Evolutionary conservation across 2,113 vertebrate genomes (phyloP).

Genomic region (Nestor notabilis): DNA sequence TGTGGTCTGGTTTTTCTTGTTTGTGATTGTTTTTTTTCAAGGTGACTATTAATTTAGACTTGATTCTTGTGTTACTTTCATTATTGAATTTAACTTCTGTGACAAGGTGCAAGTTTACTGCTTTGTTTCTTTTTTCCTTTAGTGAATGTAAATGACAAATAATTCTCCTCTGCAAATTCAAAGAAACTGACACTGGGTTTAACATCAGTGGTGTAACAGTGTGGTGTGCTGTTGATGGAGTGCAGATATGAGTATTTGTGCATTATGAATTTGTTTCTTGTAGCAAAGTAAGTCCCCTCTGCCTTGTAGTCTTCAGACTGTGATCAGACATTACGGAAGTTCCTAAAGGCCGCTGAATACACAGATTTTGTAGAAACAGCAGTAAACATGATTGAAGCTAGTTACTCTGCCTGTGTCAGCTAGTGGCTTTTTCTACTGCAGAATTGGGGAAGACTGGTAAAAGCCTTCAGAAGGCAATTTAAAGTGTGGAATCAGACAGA

Average conservation of each 20-base stretch:
- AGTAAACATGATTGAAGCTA: accelerated
- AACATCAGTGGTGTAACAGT: neutral
- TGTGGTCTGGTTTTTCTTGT: neutral
- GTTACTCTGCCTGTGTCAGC: neutral
- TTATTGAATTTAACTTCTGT: neutral
- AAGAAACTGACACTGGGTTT: neutral
- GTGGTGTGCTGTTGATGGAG: neutral
- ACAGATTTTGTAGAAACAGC: accelerated
- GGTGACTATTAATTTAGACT: neutral
- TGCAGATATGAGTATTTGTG: neutral
- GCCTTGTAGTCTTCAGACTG: neutral
- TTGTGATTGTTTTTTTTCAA: neutral
- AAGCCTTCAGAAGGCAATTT: neutral
- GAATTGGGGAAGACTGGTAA: accelerated
- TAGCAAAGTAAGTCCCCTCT: no score
- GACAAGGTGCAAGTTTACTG: neutral
- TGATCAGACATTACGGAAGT: neutral
- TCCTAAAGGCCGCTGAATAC: neutral
- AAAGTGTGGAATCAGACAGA: neutral
- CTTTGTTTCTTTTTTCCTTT: neutral
- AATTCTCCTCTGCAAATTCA: neutral
- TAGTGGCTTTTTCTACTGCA: neutral
- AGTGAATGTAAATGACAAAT: neutral
- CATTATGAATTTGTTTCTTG: neutral
- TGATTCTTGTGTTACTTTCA: neutral